Percentiles rank a stretch among this genome's conserved stretches.
Evolutionary conservation across 2,113 vertebrate genomes (phyloP).

Genomic region (Ictalurus furcatus): DNA sequence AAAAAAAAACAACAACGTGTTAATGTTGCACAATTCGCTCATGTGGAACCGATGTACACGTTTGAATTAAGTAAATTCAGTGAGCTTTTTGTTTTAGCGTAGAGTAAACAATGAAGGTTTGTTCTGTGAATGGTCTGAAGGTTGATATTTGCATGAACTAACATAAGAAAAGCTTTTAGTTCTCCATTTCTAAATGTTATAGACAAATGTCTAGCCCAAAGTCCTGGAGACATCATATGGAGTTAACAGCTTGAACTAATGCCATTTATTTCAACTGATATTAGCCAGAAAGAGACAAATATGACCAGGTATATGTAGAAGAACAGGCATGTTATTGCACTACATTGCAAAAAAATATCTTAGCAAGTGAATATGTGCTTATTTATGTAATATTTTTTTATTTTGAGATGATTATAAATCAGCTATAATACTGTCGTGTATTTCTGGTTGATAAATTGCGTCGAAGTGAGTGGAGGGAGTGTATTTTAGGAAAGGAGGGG

Average conservation of each 20-base stretch:
- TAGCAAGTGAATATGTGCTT: background rate
- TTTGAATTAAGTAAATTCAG: no score
- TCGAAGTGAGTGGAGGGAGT: background rate
- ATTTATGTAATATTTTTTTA: background rate
- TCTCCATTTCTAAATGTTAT: background rate
- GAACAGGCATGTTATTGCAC: background rate
- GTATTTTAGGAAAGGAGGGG: background rate
- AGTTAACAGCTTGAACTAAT: background rate
- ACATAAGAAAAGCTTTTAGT: background rate
- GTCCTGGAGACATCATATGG: background rate
- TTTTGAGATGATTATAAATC: background rate
- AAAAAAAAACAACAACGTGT: no score
- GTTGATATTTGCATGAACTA: background rate
- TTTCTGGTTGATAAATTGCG: background rate
- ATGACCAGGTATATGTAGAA: background rate
- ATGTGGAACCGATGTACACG: no score
- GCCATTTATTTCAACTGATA: background rate
- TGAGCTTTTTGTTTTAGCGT: no score
- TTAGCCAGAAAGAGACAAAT: background rate
- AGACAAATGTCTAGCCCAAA: background rate
- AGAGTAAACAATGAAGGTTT: background rate
- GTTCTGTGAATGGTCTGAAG: background rate
- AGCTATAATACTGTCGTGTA: background rate
- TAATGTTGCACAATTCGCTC: no score
- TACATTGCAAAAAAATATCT: background rate